Percentiles rank a stretch among this genome's conserved stretches.
phyloP scores from a whole-genome alignment of 1,140 invertebrate genomes.

The Bombus pyrosoma region DNA sequence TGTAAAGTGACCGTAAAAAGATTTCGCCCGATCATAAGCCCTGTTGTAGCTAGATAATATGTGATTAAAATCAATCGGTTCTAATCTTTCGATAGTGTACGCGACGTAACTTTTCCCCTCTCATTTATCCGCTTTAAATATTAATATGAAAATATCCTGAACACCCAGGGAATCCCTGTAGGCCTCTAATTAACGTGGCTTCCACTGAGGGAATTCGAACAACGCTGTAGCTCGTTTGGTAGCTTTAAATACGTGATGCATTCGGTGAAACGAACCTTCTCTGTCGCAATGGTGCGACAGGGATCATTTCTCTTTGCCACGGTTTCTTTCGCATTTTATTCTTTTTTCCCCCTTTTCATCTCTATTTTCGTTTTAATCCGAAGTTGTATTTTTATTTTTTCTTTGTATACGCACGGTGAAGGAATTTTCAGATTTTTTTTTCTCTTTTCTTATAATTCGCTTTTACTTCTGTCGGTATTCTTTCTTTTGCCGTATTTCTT shows the following conservation, averaged over 20 bases:
- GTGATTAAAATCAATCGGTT: slow-evolving; percentile 33
- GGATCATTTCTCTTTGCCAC: background rate
- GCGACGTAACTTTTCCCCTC: too few species aligned
- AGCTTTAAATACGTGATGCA: slow-evolving; percentile 40
- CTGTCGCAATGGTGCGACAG: background rate
- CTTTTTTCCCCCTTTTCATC: too few species aligned
- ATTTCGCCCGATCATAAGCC: background rate
- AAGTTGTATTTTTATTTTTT: background rate
- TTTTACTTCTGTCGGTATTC: background rate
- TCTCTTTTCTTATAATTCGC: background rate
- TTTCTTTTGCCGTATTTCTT: background rate
- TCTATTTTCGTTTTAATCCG: background rate
- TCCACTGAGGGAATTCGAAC: slow-evolving; percentile 40
- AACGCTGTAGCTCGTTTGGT: slow-evolving; percentile 31
- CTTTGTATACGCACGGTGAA: too few species aligned
- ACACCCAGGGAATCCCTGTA: slow-evolving; percentile 20
- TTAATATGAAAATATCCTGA: slow-evolving; percentile 29
- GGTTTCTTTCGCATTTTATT: background rate
- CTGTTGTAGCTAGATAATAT: slow-evolving; percentile 11
- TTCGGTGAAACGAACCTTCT: background rate
- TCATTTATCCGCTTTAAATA: slow-evolving; percentile 14
- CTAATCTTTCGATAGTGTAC: slow-evolving; percentile 9
- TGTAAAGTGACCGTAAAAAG: slow-evolving; percentile 7
- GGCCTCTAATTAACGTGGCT: slow-evolving; percentile 40
- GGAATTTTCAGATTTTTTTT: background rate